These are phyloP conservation scores for Dendroctonus valens DNA, from an alignment of 1,140 invertebrate species.

Conservation along the genomic window DNA sequence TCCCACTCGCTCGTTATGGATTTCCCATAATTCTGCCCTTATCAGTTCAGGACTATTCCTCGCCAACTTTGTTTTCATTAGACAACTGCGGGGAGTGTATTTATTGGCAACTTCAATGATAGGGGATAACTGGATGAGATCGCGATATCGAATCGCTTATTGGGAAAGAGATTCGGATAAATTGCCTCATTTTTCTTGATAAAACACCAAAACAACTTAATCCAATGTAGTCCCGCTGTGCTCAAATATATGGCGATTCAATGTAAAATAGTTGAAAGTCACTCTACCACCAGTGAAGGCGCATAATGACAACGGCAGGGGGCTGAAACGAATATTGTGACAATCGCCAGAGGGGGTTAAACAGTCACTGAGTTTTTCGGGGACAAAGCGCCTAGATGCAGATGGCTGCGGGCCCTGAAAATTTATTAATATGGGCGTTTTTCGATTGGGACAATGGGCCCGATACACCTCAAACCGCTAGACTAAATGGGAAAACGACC, in stretches of 20 bases:
- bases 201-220: slow-evolving; percentile 21
- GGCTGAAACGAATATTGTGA: slow-evolving; percentile 27
- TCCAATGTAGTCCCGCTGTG: slow-evolving; percentile 18
- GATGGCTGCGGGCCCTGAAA: slow-evolving; percentile 9
- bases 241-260: slow-evolving; percentile 12
- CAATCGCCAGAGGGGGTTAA: slow-evolving; percentile 24
- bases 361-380: slow-evolving; percentile 10
- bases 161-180: too few species aligned
- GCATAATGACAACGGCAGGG: slow-evolving; percentile 17
- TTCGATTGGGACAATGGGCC: background rate
- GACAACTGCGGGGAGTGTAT: too few species aligned
- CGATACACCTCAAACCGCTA: background rate
- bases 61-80: too few species aligned
- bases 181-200: slow-evolving; percentile 6
- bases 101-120: too few species aligned
- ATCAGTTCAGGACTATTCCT: too few species aligned
- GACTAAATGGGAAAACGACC: background rate
- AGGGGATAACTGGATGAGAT: too few species aligned
- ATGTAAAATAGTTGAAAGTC: slow-evolving; percentile 28
- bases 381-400: slow-evolving; percentile 10
- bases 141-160: too few species aligned
- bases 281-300: slow-evolving; percentile 19
- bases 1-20: too few species aligned
- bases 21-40: too few species aligned
- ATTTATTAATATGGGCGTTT: slow-evolving; percentile 14